Conservation (phyloP, 1,140 invertebrate genomes). For the Drosophila suzukii region DNA sequence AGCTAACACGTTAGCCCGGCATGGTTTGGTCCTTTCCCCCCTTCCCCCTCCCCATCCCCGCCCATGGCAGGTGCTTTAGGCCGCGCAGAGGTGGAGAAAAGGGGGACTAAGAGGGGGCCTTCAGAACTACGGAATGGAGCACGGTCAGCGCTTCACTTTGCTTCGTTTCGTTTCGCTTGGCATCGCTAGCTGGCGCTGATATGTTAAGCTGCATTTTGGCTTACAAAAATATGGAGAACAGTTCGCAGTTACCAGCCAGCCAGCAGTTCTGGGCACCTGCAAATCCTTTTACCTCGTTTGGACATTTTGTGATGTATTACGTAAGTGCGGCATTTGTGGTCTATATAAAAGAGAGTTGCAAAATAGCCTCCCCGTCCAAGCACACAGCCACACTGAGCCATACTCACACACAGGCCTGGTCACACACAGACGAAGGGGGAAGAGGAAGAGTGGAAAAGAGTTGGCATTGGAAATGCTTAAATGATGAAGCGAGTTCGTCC, state of each 20-base stretch:
- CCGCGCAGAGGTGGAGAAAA: conserved; percentile 12
- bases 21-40: conserved; percentile 1
- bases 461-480: conserved; percentile 71
- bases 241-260: conserved; percentile 2
- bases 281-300: conserved; percentile 81
- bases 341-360: conserved; percentile 61
- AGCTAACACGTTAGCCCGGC: conserved; percentile 38
- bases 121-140: conserved; percentile 31
- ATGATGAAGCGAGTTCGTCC: conserved; percentile 59
- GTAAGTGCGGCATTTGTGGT: conserved; percentile 79
- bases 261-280: conserved; percentile 41
- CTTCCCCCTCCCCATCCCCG: no score
- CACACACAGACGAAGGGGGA: conserved; percentile 6
- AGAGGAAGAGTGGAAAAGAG: conserved; percentile 6
- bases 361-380: conserved; percentile 37
- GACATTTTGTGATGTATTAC: conserved; percentile 81
- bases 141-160: conserved; percentile 68
- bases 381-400: conserved; percentile 27
- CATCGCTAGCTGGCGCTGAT: conserved; percentile 63
- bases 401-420: conserved; percentile 14
- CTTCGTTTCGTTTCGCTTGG: conserved; percentile 47
- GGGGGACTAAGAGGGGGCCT: background rate
- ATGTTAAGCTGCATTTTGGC: conserved; percentile 81
- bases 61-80: conserved; percentile 62
- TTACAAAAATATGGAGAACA: conserved; percentile 76